Percentiles rank a stretch among this genome's conserved stretches.
These are phyloP conservation scores for Marronus borbonicus DNA, from an alignment of 2,888 invertebrate species.

Conservation along the genomic window DNA sequence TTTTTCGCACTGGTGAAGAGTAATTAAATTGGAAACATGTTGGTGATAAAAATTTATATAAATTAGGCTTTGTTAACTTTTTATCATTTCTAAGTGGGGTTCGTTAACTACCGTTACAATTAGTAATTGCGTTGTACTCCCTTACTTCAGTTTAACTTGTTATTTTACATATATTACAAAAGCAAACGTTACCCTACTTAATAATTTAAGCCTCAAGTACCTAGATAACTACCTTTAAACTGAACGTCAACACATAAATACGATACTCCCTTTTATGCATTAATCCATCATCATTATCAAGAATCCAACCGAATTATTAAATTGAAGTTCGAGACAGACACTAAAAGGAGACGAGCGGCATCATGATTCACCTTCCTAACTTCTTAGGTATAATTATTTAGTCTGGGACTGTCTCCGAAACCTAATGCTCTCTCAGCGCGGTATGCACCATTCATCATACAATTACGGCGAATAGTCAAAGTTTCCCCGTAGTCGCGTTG, in stretches of 20 bases:
- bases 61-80: too few species aligned
- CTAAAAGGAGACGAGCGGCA: constrained; percentile 47
- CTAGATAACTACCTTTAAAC: background rate
- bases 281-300: constrained; percentile 65
- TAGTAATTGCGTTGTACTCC: too few species aligned
- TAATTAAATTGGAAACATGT: too few species aligned
- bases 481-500: constrained; percentile 36
- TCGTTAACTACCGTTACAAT: too few species aligned
- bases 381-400: constrained; percentile 65
- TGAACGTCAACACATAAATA: constrained; percentile 1
- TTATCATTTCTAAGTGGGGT: too few species aligned
- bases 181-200: too few species aligned
- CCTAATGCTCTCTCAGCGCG: constrained; percentile 16
- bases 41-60: too few species aligned
- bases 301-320: constrained; percentile 61
- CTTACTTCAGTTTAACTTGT: too few species aligned
- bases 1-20: too few species aligned
- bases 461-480: constrained; percentile 57
- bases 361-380: constrained; percentile 52
- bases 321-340: constrained; percentile 58
- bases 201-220: too few species aligned
- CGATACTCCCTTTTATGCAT: constrained; percentile 7
- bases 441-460: constrained; percentile 60
- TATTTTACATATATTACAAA: too few species aligned
- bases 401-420: constrained; percentile 52